Evolutionary conservation across 2,888 invertebrate species (phyloP).

Genomic region (Nephrotoma guestfalica): DNA sequence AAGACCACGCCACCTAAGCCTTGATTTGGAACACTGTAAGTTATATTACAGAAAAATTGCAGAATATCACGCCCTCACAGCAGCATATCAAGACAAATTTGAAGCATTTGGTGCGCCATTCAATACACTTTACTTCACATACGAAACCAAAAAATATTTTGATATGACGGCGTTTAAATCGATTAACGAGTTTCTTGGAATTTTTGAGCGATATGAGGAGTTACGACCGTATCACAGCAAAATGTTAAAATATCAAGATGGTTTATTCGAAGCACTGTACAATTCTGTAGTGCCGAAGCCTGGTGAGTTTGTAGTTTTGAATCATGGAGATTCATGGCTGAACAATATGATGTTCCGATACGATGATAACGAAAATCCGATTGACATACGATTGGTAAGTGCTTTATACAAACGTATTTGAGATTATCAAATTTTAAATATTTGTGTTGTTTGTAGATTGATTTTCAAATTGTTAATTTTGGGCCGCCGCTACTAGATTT

Average conservation of each 20-base stretch:
- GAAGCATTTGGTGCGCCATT: background rate
- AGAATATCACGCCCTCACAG: background rate
- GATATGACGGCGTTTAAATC: background rate
- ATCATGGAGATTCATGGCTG: background rate
- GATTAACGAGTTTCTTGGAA: background rate
- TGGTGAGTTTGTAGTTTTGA: background rate
- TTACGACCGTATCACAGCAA: background rate
- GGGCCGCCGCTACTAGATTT: background rate
- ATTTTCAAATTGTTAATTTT: background rate
- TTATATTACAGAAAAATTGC: background rate
- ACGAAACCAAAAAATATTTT: background rate
- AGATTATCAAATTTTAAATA: background rate
- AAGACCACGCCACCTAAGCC: background rate
- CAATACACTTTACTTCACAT: background rate
- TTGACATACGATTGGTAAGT: background rate
- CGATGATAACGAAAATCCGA: background rate
- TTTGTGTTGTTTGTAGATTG: background rate
- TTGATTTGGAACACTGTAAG: background rate
- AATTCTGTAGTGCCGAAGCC: background rate
- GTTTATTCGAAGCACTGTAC: background rate
- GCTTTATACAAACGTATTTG: background rate
- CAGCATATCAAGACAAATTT: background rate
- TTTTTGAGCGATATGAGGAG: background rate
- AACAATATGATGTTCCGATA: background rate
- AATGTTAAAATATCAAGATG: background rate